Evolutionary conservation across 2,797 vertebrate species (phyloP).

Genomic region (Tragopan temminckii): DNA sequence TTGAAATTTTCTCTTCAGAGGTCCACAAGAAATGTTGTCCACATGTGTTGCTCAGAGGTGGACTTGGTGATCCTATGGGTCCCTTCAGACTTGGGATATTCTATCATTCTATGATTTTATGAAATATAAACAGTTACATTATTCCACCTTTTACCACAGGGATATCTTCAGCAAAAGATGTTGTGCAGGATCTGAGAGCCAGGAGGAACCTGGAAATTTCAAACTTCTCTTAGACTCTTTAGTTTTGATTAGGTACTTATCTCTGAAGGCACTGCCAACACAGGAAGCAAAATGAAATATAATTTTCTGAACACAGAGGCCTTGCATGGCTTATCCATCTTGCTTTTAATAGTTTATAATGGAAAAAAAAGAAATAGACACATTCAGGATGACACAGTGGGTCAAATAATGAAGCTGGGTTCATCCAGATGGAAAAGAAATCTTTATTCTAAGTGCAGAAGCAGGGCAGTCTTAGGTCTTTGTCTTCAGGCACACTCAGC

Average conservation of each 20-base stretch:
- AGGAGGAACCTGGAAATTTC: background rate
- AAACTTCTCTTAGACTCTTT: background rate
- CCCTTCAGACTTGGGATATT: too few relatives aligned
- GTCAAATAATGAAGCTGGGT: background rate
- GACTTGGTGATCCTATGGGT: too few relatives aligned
- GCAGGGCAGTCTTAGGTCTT: background rate
- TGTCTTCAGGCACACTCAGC: background rate
- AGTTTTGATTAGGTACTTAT: background rate
- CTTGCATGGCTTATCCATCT: background rate
- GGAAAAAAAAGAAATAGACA: background rate
- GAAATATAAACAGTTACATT: background rate
- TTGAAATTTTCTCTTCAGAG: background rate
- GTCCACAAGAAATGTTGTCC: rapidly evolving
- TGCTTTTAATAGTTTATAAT: background rate
- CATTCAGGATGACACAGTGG: background rate
- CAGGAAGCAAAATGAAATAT: background rate
- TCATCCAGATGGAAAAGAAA: background rate
- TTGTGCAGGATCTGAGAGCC: background rate
- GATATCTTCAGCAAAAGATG: background rate
- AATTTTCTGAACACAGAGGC: background rate
- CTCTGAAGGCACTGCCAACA: background rate
- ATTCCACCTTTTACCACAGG: background rate
- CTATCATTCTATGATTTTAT: too few relatives aligned
- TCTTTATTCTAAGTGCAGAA: background rate
- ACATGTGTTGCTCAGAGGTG: too few relatives aligned